Conservation (phyloP, 2,888 invertebrate genomes). For the Mellilla xanthometata region DNA sequence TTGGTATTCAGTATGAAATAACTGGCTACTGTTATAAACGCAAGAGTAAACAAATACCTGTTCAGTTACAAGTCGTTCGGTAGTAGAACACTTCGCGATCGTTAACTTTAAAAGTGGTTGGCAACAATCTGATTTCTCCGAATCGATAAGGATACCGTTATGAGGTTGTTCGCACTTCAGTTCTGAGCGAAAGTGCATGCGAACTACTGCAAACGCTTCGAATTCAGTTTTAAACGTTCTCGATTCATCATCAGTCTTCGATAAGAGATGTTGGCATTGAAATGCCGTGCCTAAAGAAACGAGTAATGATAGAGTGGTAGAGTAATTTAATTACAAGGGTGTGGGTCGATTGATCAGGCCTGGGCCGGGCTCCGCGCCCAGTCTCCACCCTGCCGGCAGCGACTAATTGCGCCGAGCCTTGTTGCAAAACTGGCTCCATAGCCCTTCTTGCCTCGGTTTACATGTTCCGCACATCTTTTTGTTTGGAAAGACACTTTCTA, state of each 20-base stretch:
- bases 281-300: constrained; percentile 6
- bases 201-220: constrained; percentile 20
- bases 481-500: not conserved
- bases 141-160: constrained; percentile 33
- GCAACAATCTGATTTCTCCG: constrained; percentile 25
- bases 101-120: constrained; percentile 16
- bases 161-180: constrained; percentile 29
- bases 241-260: constrained; percentile 10
- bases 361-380: constrained; percentile 49
- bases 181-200: constrained; percentile 29
- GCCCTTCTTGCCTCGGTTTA: constrained; percentile 30
- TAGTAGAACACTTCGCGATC: constrained; percentile 15
- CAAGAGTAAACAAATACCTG: constrained; percentile 1
- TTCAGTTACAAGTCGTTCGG: constrained; percentile 10
- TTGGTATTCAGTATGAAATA: constrained; percentile 1
- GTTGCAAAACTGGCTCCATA: constrained; percentile 59
- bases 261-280: not conserved
- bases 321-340: constrained; percentile 62
- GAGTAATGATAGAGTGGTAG: constrained; percentile 18
- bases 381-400: constrained; percentile 48
- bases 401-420: constrained; percentile 53
- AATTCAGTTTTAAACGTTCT: constrained; percentile 20
- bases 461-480: not conserved
- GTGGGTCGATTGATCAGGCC: constrained; percentile 58
- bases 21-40: not conserved